Evolutionary conservation across 2,888 invertebrate species (phyloP).

Genomic region (Acleris holmiana): DNA sequence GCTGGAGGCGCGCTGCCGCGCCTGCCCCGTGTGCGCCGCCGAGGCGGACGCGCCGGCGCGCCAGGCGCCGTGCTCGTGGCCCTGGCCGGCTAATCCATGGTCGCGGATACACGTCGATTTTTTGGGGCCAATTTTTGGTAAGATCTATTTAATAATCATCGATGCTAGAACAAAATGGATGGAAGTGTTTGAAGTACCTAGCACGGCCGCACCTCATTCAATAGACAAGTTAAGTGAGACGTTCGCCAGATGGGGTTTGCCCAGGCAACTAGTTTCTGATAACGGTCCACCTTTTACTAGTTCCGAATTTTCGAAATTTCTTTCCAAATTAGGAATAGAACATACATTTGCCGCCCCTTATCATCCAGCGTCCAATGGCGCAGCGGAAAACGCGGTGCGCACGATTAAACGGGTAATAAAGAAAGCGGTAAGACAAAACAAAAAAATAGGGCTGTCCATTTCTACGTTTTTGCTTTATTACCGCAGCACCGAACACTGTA

Average conservation of each 20-base stretch:
- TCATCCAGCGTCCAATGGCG: constrained; percentile 32
- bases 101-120: constrained; percentile 2
- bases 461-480: constrained; percentile 1
- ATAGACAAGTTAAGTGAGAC: background rate
- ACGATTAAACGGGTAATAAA: background rate
- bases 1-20: too few species aligned
- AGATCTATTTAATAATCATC: background rate
- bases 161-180: constrained; percentile 7
- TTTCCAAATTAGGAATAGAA: constrained; percentile 3
- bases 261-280: background rate
- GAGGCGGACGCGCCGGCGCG: too few species aligned
- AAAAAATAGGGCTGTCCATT: background rate
- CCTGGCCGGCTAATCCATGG: constrained; percentile 17
- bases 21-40: too few species aligned
- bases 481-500: background rate
- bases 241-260: background rate
- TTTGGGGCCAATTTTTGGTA: background rate
- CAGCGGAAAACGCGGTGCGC: constrained; percentile 13
- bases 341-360: constrained; percentile 30
- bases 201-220: background rate
- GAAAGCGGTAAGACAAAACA: background rate
- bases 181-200: background rate
- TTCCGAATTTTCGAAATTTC: constrained; percentile 10
- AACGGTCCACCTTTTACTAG: constrained; percentile 26
- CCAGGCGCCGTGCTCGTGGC: too few species aligned